Conservation (phyloP, 2,888 invertebrate genomes). For the Neoscelio sp. region DNA sequence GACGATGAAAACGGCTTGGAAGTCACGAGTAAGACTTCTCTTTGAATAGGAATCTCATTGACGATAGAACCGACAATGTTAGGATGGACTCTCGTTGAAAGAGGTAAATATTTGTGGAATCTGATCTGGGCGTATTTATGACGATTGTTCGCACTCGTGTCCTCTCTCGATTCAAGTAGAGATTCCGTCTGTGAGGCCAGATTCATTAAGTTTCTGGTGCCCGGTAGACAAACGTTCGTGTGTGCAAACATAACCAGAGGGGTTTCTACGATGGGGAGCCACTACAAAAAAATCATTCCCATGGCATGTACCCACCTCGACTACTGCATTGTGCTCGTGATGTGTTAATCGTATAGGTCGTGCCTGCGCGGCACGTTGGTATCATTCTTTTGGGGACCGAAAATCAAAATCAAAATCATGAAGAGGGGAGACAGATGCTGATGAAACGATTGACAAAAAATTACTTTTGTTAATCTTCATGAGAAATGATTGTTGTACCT, state of each 20-base stretch:
- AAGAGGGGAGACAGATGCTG: slow-evolving; percentile 13
- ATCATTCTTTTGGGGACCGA: slow-evolving; percentile 50
- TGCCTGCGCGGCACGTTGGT: slow-evolving; percentile 50
- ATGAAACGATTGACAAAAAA: neutral
- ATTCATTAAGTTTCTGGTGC: slow-evolving; percentile 71
- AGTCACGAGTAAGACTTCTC: slow-evolving; percentile 8
- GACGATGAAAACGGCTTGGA: slow-evolving; percentile 20
- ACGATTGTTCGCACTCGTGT: slow-evolving; percentile 54
- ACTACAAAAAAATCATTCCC: slow-evolving; percentile 75
- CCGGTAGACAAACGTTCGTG: slow-evolving; percentile 75
- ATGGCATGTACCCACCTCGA: slow-evolving; percentile 73
- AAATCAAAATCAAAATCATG: slow-evolving; percentile 34
- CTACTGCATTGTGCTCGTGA: slow-evolving; percentile 76
- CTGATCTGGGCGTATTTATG: slow-evolving; percentile 54
- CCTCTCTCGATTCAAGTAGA: slow-evolving; percentile 20
- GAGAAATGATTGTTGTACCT: too few relatives aligned
- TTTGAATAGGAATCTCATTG: slow-evolving; percentile 21
- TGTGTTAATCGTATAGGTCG: slow-evolving; percentile 79
- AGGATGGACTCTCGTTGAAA: slow-evolving; percentile 60
- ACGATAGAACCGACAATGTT: slow-evolving; percentile 18
- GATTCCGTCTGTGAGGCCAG: slow-evolving; percentile 20
- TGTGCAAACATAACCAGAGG: slow-evolving; percentile 77
- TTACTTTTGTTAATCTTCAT: slow-evolving; percentile 1
- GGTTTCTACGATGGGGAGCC: slow-evolving; percentile 57
- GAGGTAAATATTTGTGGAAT: slow-evolving; percentile 74